Evolutionary conservation across 2,113 vertebrate genomes (phyloP).

Genomic region (Gymnarchus niloticus): DNA sequence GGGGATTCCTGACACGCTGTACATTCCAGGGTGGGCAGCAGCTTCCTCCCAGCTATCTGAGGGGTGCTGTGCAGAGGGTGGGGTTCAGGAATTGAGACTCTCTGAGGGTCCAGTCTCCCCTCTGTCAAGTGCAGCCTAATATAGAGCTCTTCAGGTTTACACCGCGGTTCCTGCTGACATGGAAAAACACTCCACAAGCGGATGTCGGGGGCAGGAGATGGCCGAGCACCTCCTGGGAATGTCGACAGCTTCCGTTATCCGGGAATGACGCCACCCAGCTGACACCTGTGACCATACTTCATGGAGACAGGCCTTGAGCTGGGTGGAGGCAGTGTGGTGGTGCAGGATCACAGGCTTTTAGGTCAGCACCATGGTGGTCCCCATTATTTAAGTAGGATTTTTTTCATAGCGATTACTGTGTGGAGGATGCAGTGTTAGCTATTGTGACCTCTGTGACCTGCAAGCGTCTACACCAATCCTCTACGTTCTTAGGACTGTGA

Average conservation of each 20-base stretch:
- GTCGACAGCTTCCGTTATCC: constrained; percentile 21
- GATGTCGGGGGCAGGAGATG: constrained; percentile 32
- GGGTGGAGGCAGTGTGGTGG: background rate
- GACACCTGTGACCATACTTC: background rate
- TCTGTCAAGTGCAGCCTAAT: constrained; percentile 29
- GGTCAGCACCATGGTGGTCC: background rate
- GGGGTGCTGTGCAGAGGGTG: background rate
- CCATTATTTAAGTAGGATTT: background rate
- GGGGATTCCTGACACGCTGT: background rate
- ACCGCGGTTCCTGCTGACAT: constrained; percentile 26
- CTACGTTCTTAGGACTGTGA: no score
- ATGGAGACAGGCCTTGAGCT: background rate
- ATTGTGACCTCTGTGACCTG: background rate
- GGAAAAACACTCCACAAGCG: constrained; percentile 43
- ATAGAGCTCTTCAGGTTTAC: constrained; percentile 19
- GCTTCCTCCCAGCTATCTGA: background rate
- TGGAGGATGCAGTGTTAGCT: background rate
- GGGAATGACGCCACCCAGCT: constrained; percentile 22
- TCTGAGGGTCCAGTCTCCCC: background rate
- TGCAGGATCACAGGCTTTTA: background rate
- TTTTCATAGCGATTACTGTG: background rate
- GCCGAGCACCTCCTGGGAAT: constrained; percentile 38
- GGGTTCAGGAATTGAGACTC: constrained; percentile 29
- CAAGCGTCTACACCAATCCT: no score
- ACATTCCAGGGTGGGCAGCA: background rate